phyloP scores from a whole-genome alignment of 2,888 invertebrate genomes.

The Ophioninae sp. region DNA sequence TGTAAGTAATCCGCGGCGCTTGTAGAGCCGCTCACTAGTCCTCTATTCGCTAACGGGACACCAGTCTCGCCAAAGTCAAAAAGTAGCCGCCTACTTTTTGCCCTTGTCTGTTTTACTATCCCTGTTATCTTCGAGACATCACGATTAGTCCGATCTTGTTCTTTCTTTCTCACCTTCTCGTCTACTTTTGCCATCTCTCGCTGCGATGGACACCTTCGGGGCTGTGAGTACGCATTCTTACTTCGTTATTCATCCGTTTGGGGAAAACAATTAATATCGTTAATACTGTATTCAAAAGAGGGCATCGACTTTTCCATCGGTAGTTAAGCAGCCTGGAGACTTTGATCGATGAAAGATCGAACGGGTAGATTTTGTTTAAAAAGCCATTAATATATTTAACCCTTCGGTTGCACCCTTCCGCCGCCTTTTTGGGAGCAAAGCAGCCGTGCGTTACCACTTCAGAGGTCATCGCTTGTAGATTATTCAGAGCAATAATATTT shows the following conservation, averaged over 20 bases:
- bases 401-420: too few relatives aligned
- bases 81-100: conserved; percentile 28
- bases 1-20: conserved; percentile 75
- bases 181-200: not conserved
- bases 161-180: not conserved
- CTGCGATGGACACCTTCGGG: conserved; percentile 74
- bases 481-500: not conserved
- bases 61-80: conserved; percentile 48
- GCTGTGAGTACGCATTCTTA: conserved; percentile 72
- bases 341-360: too few relatives aligned
- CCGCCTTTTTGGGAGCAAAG: not conserved
- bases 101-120: conserved; percentile 20
- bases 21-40: conserved; percentile 70
- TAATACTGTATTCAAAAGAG: too few relatives aligned
- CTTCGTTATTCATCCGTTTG: not conserved
- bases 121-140: not conserved
- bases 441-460: not conserved
- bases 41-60: conserved; percentile 64
- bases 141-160: conserved; percentile 3
- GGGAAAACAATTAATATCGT: not conserved
- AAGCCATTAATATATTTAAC: not conserved
- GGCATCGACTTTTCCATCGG: too few relatives aligned
- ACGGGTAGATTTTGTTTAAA: not conserved
- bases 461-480: not conserved
- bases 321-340: too few relatives aligned